phyloP scores from a whole-genome alignment of 2,113 vertebrate genomes.

The Boulengeromyrus knoepffleri region DNA sequence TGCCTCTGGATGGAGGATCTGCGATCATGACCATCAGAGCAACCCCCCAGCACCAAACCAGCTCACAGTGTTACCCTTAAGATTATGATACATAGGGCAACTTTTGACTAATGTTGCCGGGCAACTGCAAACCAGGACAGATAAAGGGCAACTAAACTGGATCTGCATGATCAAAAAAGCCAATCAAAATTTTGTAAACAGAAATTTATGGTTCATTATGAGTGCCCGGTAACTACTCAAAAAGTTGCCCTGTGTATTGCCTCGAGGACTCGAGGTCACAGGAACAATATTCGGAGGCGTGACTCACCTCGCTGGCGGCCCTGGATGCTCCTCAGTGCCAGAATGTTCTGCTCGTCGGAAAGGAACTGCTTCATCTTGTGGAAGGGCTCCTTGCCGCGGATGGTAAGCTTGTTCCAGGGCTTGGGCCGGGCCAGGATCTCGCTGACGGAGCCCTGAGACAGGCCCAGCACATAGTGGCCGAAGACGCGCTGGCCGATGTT shows the following conservation, averaged over 20 bases:
- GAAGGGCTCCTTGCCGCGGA: conserved; percentile 94
- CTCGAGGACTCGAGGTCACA: neutral
- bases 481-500: conserved; percentile 96
- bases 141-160: neutral
- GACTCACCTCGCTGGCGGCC: conserved; percentile 90
- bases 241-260: neutral
- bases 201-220: too few species aligned
- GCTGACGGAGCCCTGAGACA: conserved; percentile 93
- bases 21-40: neutral
- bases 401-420: conserved; percentile 94
- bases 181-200: too few species aligned
- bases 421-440: conserved; percentile 94
- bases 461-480: conserved; percentile 92
- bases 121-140: neutral
- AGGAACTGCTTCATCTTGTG: conserved; percentile 99
- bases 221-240: too few species aligned
- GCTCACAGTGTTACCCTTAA: neutral
- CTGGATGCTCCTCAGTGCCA: conserved; percentile 92
- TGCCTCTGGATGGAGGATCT: neutral
- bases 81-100: neutral
- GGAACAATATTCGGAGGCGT: neutral
- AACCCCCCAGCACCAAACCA: neutral
- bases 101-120: neutral
- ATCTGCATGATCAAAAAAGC: neutral
- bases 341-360: conserved; percentile 92